Evolutionary conservation across 2,797 vertebrate species (phyloP).

Genomic region (Novumbra hubbsi): DNA sequence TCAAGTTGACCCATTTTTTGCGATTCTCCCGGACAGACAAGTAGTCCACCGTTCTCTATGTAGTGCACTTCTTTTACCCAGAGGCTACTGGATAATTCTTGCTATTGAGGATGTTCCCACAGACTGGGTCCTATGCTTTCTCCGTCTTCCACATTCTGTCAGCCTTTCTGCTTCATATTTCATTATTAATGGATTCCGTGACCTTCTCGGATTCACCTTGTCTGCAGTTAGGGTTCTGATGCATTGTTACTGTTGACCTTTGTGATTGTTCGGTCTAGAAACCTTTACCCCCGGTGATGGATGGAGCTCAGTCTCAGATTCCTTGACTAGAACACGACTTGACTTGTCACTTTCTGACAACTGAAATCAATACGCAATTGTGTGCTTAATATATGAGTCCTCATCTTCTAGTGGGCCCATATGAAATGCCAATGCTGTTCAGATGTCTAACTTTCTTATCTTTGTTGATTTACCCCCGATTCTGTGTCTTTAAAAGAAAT

Average conservation of each 20-base stretch:
- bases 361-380: not conserved
- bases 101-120: not conserved
- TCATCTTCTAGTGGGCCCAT: not conserved
- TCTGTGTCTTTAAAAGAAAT: too few relatives aligned
- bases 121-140: conserved; percentile 37
- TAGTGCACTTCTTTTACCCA: not conserved
- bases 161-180: conserved; percentile 40
- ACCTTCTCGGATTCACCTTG: conserved; percentile 30
- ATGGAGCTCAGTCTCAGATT: not conserved
- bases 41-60: not conserved
- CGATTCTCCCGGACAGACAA: conserved; percentile 21
- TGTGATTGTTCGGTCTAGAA: not conserved
- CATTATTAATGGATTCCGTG: conserved; percentile 34
- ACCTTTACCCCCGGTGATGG: not conserved
- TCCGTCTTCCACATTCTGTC: conserved; percentile 44
- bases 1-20: conserved; percentile 7
- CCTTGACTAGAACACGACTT: not conserved
- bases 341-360: not conserved
- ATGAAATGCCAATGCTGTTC: not conserved
- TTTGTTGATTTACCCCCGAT: not conserved
- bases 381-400: not conserved
- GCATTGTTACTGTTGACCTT: conserved; percentile 4
- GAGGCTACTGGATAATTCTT: not conserved
- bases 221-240: conserved; percentile 14
- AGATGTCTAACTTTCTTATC: not conserved